Base-by-base conservation (phyloP, 2,113 vertebrate species). In the Hoplias malabaricus region DNA sequence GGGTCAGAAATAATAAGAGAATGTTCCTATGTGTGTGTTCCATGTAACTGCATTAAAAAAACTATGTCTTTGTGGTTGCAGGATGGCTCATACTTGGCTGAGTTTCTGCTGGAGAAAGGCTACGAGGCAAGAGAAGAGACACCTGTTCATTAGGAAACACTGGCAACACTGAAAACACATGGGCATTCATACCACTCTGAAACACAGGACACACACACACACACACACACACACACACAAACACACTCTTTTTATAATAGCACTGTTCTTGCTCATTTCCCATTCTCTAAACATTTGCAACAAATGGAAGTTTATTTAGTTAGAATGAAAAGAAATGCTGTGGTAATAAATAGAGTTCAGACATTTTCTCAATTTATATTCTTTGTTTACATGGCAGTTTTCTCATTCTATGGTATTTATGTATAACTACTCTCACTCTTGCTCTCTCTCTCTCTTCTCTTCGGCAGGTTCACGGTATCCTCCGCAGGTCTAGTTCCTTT, bases 21-120 rank as follows among this genome's bases (percentile, higher is more conserved):
- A n/a, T 75, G 31, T 25, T 69, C 33, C 46, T n/a, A 70, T 46
- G 14, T 50, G 77, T 56, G 23, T 76, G 21, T 81, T 76, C 16
- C 25, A 13, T 34, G 25, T 23, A 21, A 16, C 31, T 43, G 38
- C 8, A 53, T 33, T 48, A 53, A 50, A 48, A 50, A 48, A 48
- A 36, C 74, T 85, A 16, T 71, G 16, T 82, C 70, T 86, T 0
- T 87, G 54, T 93, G 78, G 90, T 92, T 87, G 79, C 91, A 99
- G 97, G 98, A 99, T 91, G 98, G 98, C 19, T 99, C 98, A 3
- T 99, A 99, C 90, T 93, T 99, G 94, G 98, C 98, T 0, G 98
- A 99, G 90, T 98, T 98, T 90, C 95, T 99, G 81, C 81, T 99
- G 84, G 92, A 93, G 84, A 99, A 98, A 91, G 96, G 96, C 86